Evolutionary conservation across 2,113 vertebrate genomes (phyloP).

Genomic region (Larimichthys crocea): DNA sequence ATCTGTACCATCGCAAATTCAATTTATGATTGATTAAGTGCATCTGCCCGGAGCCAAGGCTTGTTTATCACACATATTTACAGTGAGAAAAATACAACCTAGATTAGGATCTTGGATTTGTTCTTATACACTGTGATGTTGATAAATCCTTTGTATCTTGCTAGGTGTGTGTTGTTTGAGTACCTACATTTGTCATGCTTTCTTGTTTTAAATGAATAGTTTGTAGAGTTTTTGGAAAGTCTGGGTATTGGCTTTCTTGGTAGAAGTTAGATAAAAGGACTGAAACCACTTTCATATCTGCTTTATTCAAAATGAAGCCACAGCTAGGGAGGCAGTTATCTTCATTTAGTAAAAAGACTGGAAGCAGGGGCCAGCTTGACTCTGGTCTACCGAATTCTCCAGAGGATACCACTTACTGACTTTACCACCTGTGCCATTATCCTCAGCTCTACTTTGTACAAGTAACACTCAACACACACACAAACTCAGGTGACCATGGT

Average conservation of each 20-base stretch:
- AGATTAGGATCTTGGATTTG: slow-evolving; percentile 14
- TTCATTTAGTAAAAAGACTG: not conserved
- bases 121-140: slow-evolving; percentile 13
- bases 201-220: not conserved
- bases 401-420: not conserved
- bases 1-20: slow-evolving; percentile 68
- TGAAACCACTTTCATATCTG: not conserved
- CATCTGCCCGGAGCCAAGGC: slow-evolving; percentile 58
- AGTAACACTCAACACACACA: too few species aligned
- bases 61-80: slow-evolving; percentile 60
- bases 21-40: slow-evolving; percentile 74
- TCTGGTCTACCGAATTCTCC: not conserved
- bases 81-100: slow-evolving; percentile 24
- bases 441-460: too few species aligned
- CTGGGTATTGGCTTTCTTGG: not conserved
- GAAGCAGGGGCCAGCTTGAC: not conserved
- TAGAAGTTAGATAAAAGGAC: not conserved
- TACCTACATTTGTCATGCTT: not conserved
- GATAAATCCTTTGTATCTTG: not conserved
- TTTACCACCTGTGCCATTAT: too few species aligned
- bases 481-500: not conserved
- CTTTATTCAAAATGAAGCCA: not conserved
- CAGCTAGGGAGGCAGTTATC: not conserved
- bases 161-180: not conserved
- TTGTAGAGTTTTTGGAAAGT: not conserved